Evolutionary conservation across 2,113 vertebrate genomes (phyloP), one percentile per base, ranked within the genome.

Genomic region (Pyrgilauda ruficollis): DNA sequence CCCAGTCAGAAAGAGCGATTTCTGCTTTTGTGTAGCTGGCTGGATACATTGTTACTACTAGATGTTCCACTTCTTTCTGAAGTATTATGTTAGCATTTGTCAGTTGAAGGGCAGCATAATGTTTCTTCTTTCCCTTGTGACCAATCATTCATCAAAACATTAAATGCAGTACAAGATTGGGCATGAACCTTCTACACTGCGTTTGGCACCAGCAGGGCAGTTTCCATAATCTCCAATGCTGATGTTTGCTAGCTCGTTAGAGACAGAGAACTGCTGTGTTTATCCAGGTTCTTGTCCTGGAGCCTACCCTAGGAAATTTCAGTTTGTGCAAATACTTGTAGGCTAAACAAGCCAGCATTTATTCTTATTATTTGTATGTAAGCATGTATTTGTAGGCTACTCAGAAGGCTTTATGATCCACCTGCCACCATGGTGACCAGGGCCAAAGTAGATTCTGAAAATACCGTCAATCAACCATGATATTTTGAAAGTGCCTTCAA

Each of bases 81-180:
- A 58, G 50, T 23, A 74, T 15, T 66, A 11, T 5, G 11, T 75
- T 62, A 63, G 9, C 20, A 7, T 86, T 86, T 89, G 52, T 73
- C 53, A 64, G 18, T 5, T 68, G n/a, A 95, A 89, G 43, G 49
- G 72, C 44, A 82, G 19, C 24, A 69, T 53, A 68, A 64, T 37
- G 12, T 75, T 89, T 82, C 39, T 77, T 81, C 37, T 74, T 89
- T 89, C 12, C 15, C 44, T 78, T 70, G 61, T 84, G 76, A 78
- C 19, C 56, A 66, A 16, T 88, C 44, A 87, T 84, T 87, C 49
- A 61, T 81, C 39, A 47, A 41, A 63, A 16, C 30, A 37, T 41
- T 83, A 72, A 89, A 47, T 55, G 47, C 19, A 75, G 39, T 91
- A 72, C 84, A 92, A 96, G 93, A 96, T 9, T 70, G 73, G 81